Evolutionary conservation across 2,113 vertebrate species (phyloP).

Genomic region (Chaetura pelagica): DNA sequence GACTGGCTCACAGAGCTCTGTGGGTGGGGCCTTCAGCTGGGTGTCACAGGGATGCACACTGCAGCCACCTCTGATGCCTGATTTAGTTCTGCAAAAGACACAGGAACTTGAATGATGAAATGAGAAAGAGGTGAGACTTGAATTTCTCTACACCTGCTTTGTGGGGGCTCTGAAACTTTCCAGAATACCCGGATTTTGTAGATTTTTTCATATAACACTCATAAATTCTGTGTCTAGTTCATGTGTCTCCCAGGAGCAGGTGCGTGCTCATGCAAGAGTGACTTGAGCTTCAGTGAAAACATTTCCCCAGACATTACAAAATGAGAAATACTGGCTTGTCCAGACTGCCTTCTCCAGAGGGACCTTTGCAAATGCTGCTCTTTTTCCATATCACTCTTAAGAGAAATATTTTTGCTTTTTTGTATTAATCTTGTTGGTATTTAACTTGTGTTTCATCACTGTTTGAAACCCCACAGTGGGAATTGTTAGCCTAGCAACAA

Average conservation of each 20-base stretch:
- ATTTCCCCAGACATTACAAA: slow-evolving; percentile 37
- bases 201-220: not conserved
- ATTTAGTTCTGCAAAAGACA: not conserved
- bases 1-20: not conserved
- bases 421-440: not conserved
- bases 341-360: slow-evolving; percentile 24
- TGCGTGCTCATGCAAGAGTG: not conserved
- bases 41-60: rapidly evolving
- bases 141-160: not conserved
- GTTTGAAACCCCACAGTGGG: not conserved
- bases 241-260: not conserved
- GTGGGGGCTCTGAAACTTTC: not conserved
- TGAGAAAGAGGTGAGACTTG: slow-evolving; percentile 11
- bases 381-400: not conserved
- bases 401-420: not conserved
- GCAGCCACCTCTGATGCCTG: not conserved
- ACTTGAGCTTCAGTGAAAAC: not conserved
- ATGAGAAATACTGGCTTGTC: not conserved
- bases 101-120: slow-evolving; percentile 17
- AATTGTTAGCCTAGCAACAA: not conserved
- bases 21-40: rapidly evolving
- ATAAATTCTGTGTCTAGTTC: not conserved
- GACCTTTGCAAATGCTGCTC: not conserved
- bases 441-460: not conserved
- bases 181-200: not conserved